Percentiles rank a stretch among this genome's conserved stretches.
Conservation (phyloP, 2,797 vertebrate species). For the Lates japonicus region DNA sequence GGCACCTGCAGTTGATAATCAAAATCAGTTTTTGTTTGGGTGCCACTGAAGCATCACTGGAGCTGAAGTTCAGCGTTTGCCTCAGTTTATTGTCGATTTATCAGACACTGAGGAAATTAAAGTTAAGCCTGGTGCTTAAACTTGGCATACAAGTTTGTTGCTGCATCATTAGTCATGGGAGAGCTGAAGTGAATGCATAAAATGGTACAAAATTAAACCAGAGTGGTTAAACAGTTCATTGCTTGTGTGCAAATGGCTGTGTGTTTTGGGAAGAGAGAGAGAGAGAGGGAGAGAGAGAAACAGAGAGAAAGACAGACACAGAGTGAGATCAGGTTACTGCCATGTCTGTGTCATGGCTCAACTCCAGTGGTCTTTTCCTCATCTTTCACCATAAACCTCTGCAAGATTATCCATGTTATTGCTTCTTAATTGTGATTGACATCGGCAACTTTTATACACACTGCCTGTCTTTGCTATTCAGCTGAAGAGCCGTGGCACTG, state of each 20-base stretch:
- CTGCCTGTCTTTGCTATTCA: constrained; percentile 19
- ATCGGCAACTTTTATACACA: constrained; percentile 24
- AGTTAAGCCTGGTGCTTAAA: constrained; percentile 10
- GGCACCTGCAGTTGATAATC: neutral
- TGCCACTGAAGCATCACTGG: constrained; percentile 9
- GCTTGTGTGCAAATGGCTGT: constrained; percentile 47
- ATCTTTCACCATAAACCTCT: constrained; percentile 63
- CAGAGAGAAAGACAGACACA: constrained; percentile 19
- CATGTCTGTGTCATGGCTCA: constrained; percentile 74
- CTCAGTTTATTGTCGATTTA: neutral
- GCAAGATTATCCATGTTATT: constrained; percentile 69
- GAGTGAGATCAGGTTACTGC: constrained; percentile 73
- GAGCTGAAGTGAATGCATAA: constrained; percentile 40
- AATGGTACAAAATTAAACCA: constrained; percentile 55
- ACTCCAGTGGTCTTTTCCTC: constrained; percentile 70
- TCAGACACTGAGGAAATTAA: constrained; percentile 23
- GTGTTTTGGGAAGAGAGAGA: constrained; percentile 39
- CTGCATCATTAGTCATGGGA: constrained; percentile 44
- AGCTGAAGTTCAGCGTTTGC: neutral
- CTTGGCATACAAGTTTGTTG: constrained; percentile 6
- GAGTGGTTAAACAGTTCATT: constrained; percentile 50
- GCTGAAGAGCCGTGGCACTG: neutral
- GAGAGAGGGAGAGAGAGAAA: constrained; percentile 12
- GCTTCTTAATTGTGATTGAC: constrained; percentile 73
- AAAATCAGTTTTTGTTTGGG: constrained; percentile 5